Percentiles rank a stretch among this genome's conserved stretches.
These are phyloP conservation scores for Castor canadensis DNA, from an alignment of 2,113 vertebrate species.

Conservation along the genomic window DNA sequence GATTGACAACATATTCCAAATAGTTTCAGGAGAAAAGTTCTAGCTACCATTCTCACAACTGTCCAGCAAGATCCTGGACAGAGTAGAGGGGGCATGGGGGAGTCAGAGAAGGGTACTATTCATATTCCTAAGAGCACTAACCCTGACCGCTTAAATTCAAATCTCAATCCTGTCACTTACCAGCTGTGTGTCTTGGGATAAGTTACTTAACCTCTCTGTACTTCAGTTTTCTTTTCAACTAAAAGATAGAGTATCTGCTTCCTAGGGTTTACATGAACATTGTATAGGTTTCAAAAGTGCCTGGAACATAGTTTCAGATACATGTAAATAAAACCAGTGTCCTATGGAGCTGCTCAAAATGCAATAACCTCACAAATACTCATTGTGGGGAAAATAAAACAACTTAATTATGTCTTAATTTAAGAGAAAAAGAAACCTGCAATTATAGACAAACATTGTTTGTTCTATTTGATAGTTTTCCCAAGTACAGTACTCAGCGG, in stretches of 20 bases:
- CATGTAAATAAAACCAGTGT: neutral
- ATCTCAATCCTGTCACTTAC: neutral
- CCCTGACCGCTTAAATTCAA: neutral
- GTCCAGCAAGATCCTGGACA: too few species aligned
- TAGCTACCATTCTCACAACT: neutral
- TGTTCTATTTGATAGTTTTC: too few species aligned
- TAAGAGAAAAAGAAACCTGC: conserved; percentile 1
- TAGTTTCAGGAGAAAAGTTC: neutral
- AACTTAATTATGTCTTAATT: neutral
- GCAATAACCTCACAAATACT: neutral
- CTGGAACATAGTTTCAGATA: neutral
- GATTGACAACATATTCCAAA: neutral
- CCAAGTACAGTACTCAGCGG: neutral
- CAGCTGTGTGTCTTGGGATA: neutral
- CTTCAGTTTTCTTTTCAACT: neutral
- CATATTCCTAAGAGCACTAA: neutral
- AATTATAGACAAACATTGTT: neutral
- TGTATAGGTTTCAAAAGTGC: neutral
- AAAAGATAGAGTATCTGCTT: neutral
- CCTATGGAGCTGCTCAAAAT: neutral
- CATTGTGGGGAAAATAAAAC: neutral
- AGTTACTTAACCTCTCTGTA: neutral
- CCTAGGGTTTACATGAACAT: neutral
- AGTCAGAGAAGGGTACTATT: neutral
- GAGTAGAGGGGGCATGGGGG: too few species aligned